phyloP scores from a whole-genome alignment of 2,888 invertebrate species.

The Pasiphila rectangulata region DNA sequence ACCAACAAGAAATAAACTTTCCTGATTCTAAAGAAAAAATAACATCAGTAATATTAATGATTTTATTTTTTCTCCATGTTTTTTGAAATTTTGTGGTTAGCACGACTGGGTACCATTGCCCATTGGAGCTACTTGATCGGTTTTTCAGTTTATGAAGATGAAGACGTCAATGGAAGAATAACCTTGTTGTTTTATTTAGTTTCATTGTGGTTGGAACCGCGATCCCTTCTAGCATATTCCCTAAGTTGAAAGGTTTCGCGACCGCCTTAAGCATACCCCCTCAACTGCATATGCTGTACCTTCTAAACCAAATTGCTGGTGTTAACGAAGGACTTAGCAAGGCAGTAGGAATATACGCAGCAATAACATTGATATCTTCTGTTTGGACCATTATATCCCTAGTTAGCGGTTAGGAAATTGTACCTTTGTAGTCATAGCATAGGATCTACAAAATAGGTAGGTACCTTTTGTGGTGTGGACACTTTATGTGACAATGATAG shows the following conservation, averaged over 20 bases:
- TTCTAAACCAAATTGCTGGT: slow-evolving; percentile 41
- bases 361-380: slow-evolving; percentile 45
- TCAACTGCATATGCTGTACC: slow-evolving; percentile 54
- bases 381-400: slow-evolving; percentile 47
- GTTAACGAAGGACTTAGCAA: slow-evolving; percentile 43
- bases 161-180: slow-evolving; percentile 35
- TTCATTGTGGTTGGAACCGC: slow-evolving; percentile 44
- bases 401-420: slow-evolving; percentile 19
- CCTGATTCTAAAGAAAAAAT: too few relatives aligned
- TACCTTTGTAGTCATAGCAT: neutral
- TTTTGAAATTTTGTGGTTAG: slow-evolving; percentile 33
- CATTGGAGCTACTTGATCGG: slow-evolving; percentile 61
- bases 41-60: too few relatives aligned
- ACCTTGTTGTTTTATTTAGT: slow-evolving; percentile 41
- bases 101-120: slow-evolving; percentile 49
- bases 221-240: slow-evolving; percentile 47
- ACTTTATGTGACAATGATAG: too few relatives aligned
- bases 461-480: too few relatives aligned
- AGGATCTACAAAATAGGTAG: too few relatives aligned
- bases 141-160: slow-evolving; percentile 42
- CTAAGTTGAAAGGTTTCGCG: slow-evolving; percentile 44
- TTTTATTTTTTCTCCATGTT: neutral
- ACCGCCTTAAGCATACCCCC: slow-evolving; percentile 54
- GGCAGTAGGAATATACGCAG: slow-evolving; percentile 44
- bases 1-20: too few relatives aligned